Evolutionary conservation across 2,797 vertebrate genomes (phyloP).

Genomic region (Triplophysa bombifrons): DNA sequence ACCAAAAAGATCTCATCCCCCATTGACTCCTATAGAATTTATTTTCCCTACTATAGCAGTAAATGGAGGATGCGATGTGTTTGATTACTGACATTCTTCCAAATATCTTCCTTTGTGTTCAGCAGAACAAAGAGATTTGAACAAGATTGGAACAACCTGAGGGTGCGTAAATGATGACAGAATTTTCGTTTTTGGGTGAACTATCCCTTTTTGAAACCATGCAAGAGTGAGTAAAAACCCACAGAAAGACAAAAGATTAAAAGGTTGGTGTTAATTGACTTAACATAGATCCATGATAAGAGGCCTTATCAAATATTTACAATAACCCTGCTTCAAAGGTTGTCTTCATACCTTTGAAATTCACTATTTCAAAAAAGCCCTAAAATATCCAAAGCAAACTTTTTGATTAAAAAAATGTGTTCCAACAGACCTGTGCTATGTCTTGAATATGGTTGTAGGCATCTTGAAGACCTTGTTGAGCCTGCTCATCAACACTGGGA

Average conservation of each 20-base stretch:
- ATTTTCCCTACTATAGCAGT: no score
- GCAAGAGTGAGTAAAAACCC: background rate
- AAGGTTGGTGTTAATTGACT: background rate
- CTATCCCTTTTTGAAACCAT: background rate
- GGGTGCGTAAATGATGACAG: no score
- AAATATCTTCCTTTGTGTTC: no score
- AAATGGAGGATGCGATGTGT: no score
- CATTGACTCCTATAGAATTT: no score
- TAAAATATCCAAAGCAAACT: background rate
- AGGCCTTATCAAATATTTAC: conserved; percentile 24
- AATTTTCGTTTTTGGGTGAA: no score
- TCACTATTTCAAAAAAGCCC: background rate
- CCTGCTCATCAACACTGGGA: conserved; percentile 82
- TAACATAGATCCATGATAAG: background rate
- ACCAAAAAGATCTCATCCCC: no score
- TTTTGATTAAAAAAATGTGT: background rate
- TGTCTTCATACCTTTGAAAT: conserved; percentile 5
- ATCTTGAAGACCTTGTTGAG: conserved; percentile 80
- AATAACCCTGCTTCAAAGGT: conserved; percentile 22
- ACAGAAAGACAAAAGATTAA: background rate
- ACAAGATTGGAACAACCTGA: no score
- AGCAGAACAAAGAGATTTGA: no score
- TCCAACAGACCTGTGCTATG: conserved; percentile 81
- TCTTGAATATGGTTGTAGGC: conserved; percentile 79
- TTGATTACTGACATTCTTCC: no score